phyloP scores from a whole-genome alignment of 2,113 vertebrate genomes.

The Poeciliopsis turrubarensis region DNA sequence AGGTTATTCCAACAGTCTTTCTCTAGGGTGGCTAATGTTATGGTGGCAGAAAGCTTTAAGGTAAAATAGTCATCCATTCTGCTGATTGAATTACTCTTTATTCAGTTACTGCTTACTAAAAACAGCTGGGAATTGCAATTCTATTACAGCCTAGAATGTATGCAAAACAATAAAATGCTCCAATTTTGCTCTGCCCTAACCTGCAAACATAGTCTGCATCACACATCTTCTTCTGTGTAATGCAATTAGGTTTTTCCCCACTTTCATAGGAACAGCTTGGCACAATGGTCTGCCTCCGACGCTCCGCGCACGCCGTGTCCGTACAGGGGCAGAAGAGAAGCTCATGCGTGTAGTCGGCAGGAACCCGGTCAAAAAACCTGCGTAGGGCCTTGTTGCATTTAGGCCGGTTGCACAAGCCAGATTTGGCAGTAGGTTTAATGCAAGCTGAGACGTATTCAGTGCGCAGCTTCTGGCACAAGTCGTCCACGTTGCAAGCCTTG shows the following conservation, averaged over 20 bases:
- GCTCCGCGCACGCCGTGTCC: conserved; percentile 88
- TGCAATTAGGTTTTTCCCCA: conserved; percentile 85
- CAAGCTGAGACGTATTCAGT: conserved; percentile 90
- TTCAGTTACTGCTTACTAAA: conserved; percentile 47
- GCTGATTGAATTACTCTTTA: conserved; percentile 71
- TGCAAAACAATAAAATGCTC: conserved; percentile 13
- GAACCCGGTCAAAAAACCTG: conserved; percentile 91
- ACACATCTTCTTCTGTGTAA: conserved; percentile 86
- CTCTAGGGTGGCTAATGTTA: conserved; percentile 68
- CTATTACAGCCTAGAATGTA: conserved; percentile 11
- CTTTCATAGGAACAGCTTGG: conserved; percentile 91
- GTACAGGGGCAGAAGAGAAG: conserved; percentile 93
- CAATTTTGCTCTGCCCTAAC: conserved; percentile 70
- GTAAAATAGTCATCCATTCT: conserved; percentile 63
- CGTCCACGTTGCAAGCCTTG: conserved; percentile 88
- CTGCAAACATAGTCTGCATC: conserved; percentile 89
- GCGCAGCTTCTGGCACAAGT: conserved; percentile 89
- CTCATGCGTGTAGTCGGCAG: conserved; percentile 86
- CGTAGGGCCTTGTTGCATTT: conserved; percentile 90
- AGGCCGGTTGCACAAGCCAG: conserved; percentile 83
- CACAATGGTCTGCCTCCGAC: conserved; percentile 92
- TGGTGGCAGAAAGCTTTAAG: conserved; percentile 67
- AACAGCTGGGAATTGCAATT: conserved; percentile 5
- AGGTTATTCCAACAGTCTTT: conserved; percentile 73
- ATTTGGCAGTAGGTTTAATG: conserved; percentile 79